These are phyloP conservation scores for Enteromius treurensis DNA, from an alignment of 2,797 vertebrate genomes.

Conservation along the genomic window DNA sequence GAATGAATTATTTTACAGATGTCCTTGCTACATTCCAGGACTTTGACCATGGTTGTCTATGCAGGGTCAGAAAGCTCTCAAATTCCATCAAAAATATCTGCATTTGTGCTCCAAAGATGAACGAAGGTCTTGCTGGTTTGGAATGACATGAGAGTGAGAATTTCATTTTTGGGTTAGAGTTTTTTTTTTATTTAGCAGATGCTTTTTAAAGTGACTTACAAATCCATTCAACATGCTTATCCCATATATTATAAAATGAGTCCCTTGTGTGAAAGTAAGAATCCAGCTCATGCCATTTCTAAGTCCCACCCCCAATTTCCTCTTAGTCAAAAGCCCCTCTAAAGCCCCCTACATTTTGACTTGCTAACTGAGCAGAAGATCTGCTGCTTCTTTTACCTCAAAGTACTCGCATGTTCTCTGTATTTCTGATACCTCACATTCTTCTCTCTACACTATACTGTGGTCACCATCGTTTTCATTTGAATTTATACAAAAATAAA, in stretches of 20 bases:
- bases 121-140: no score
- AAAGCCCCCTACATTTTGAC: not conserved
- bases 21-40: no score
- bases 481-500: no score
- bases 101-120: no score
- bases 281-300: not conserved
- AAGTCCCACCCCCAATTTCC: not conserved
- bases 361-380: not conserved
- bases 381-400: not conserved
- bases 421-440: not conserved
- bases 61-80: no score
- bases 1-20: no score
- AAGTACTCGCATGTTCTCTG: not conserved
- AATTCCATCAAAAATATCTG: no score
- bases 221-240: not conserved
- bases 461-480: not conserved
- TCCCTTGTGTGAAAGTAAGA: not conserved
- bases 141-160: no score
- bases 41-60: no score
- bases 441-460: not conserved
- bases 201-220: no score
- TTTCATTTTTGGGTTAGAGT: no score
- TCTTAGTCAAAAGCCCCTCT: not conserved
- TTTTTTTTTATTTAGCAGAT: no score
- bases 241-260: not conserved